Evolutionary conservation across 37 sponge, comb jelly and placozoan genomes (phyloP), one percentile per base, ranked within the genome.

Genomic region (Aplysina aerophoba): DNA sequence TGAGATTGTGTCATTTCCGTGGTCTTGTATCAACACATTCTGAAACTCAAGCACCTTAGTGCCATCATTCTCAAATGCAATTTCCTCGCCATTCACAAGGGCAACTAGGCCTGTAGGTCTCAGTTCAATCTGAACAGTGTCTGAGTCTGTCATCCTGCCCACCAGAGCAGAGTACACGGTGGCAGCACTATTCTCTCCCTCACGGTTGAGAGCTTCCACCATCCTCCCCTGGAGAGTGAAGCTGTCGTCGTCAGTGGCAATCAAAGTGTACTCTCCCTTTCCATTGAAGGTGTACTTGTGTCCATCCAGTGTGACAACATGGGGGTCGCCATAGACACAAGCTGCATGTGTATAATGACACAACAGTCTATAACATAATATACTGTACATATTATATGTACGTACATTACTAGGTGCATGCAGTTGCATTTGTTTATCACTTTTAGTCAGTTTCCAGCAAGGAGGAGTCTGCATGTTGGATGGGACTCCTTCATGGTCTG

Each of bases 201-300:
- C 35, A 5, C 15, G 54, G 38, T 56, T 30, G 38, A 20, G 5
- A 25, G 61, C 61, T 3, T 83, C 59, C 12, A 82, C 64, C 90
- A 89, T 85, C 44, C 90, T 61, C 38, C 82, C 90, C 53, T 89
- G 90, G 8, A 89, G 63, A 27, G 75, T 73, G 65, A 89, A 82
- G 8, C 24, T 53, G 41, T 57, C 68, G 38, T 90, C 83, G 0
- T 20, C 25, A 14, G 84, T 83, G 22, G 82, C 65, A 54, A 86
- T 77, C 37, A 90, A 59, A 15, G 44, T 83, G 55, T 64, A 90
- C 59, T 90, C 90, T 82, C 90, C 90, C 39, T 83, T 82, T 15
- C 90, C 90, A 86, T 90, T 90, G 68, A 90, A 90, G 16, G 90
- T 90, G 83, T 90, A 90, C 83, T 86, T 34, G 39, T 79, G 58